phyloP scores from a whole-genome alignment of 2,797 vertebrate species.

The Cercopithecus diana region DNA sequence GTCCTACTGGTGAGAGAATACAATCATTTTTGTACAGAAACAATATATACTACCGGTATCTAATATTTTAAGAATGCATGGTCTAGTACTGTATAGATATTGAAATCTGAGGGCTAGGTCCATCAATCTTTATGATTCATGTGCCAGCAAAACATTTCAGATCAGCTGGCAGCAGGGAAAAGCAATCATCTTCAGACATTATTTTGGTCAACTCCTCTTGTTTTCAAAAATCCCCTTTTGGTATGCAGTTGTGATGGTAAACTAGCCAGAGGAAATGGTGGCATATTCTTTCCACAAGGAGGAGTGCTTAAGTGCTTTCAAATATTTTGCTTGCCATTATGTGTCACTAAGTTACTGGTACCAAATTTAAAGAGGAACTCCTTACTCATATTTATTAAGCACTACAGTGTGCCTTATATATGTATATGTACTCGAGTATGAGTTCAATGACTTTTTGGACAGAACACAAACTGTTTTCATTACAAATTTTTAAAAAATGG shows the following conservation, averaged over 20 bases:
- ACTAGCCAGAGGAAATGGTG: background rate
- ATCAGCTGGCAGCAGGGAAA: background rate
- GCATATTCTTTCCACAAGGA: background rate
- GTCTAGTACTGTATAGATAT: background rate
- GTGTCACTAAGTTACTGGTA: background rate
- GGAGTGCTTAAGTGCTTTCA: slow-evolving; percentile 51
- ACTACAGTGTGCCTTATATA: background rate
- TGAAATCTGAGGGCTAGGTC: slow-evolving; percentile 3
- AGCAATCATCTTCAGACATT: background rate
- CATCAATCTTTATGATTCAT: background rate
- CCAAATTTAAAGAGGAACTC: slow-evolving; percentile 21
- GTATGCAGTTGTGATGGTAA: background rate
- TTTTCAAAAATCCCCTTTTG: background rate
- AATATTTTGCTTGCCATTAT: background rate
- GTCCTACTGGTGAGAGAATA: slow-evolving; percentile 8
- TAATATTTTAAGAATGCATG: slow-evolving; percentile 27
- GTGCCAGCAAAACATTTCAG: background rate
- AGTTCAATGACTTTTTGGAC: background rate
- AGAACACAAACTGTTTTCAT: slow-evolving; percentile 50
- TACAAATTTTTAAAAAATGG: slow-evolving; percentile 15
- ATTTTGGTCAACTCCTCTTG: background rate
- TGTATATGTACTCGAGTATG: background rate
- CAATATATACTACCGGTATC: slow-evolving; percentile 5
- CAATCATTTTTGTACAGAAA: slow-evolving; percentile 31
- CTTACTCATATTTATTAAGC: background rate